A percentile compares a stretch with the other conserved stretches of the same genome.
Evolutionary conservation across 1,140 invertebrate species (phyloP).

Genomic region (Microplitis demolitor): DNA sequence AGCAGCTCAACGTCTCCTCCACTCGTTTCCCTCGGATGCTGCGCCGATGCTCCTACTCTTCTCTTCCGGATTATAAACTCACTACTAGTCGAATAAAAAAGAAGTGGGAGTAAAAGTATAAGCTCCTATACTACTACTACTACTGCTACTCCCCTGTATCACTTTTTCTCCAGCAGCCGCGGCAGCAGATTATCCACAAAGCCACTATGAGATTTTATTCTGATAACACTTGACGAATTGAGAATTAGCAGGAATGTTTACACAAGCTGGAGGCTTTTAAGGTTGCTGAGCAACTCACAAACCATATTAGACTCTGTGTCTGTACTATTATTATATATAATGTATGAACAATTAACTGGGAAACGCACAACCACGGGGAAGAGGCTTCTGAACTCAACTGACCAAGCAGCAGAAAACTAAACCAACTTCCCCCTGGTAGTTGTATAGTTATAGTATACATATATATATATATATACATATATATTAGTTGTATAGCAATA

Average conservation of each 20-base stretch:
- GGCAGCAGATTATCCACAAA: not conserved
- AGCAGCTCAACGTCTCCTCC: not conserved
- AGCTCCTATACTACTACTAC: not conserved
- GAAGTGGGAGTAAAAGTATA: not conserved
- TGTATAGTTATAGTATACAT: not conserved
- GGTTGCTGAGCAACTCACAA: no score
- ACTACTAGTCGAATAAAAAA: not conserved
- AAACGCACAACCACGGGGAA: not conserved
- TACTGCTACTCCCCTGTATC: not conserved
- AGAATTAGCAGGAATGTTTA: constrained; percentile 10
- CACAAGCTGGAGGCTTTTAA: not conserved
- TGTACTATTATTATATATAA: not conserved
- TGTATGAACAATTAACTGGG: not conserved
- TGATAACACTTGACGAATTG: not conserved
- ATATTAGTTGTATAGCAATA: not conserved
- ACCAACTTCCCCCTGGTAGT: constrained; percentile 6
- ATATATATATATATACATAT: not conserved
- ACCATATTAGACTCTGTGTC: no score
- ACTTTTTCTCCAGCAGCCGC: not conserved
- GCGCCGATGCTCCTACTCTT: constrained; percentile 6
- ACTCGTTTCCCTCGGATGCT: not conserved
- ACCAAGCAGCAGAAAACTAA: constrained; percentile 4
- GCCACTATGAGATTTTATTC: not conserved
- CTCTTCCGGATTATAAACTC: constrained; percentile 24
- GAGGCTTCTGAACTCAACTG: constrained; percentile 26